These are phyloP conservation scores for Falco peregrinus DNA, from an alignment of 2,797 vertebrate genomes.

Conservation along the genomic window DNA sequence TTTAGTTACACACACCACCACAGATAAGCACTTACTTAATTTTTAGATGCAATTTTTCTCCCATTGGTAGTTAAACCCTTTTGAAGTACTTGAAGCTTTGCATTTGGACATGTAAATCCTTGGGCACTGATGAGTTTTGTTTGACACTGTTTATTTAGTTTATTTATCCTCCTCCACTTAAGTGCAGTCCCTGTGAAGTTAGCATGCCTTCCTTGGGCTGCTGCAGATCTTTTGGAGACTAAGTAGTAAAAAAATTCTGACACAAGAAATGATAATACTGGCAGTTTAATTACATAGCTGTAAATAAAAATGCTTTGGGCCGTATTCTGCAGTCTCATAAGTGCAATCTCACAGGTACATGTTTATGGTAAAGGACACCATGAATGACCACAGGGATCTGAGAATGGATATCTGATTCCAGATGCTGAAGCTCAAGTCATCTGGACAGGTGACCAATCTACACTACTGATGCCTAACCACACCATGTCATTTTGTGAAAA, in stretches of 20 bases:
- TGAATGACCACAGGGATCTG: not conserved
- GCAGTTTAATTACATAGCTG: not conserved
- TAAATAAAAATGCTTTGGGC: not conserved
- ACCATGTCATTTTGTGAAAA: not conserved
- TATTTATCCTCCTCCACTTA: not conserved
- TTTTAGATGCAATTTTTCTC: not conserved
- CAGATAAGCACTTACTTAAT: not conserved
- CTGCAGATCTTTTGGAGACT: not conserved
- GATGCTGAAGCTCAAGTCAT: not conserved
- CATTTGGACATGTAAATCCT: not conserved
- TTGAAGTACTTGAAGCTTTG: not conserved
- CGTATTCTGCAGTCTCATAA: not conserved
- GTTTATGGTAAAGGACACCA: not conserved
- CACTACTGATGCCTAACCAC: not conserved
- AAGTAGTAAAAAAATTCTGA: not conserved
- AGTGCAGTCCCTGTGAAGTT: not conserved
- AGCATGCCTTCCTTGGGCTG: not conserved
- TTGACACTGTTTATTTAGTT: not conserved
- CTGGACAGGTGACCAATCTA: fast-evolving
- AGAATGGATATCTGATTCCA: not conserved
- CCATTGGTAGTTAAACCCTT: not conserved
- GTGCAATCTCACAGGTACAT: not conserved
- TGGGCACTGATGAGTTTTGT: not conserved
- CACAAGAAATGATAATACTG: not conserved
- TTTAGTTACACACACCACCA: not conserved